Evolutionary conservation across 2,797 vertebrate species (phyloP), one percentile per base, ranked within the genome.

Genomic region (Etheostoma nigrum): DNA sequence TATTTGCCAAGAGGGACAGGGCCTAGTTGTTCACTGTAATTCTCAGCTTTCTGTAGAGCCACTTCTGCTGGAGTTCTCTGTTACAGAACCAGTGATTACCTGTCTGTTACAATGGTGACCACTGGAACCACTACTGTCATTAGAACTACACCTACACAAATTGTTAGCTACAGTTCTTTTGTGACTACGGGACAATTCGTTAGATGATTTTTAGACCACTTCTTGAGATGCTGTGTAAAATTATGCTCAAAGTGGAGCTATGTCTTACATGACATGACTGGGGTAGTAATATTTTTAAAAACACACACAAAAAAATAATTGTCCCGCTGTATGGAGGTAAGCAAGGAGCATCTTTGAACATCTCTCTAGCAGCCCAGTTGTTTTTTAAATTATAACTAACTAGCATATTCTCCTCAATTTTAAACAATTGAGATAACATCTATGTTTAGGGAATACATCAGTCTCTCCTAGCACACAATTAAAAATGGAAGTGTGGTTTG

Each of bases 21-120:
- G 53, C 63, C 72, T 57, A 27, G 53, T 67, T 60, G 59, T 74
- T 52, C 73, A 67, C 30, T 72, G 36, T 45, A 55, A 30, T 72
- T 78, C 64, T 60, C 47, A 23, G 33, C 33, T 30, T 58, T 62
- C n/a, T 36, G 13, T 11, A 48, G 36, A 74, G 25, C 25, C 12
- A 23, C 21, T 36, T 54, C 57, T 49, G 49, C 14, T 61, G 27
- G 1, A 18, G 40, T 12, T 61, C 42, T 36, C 15, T 48, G n/a
- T 30, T 23, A 6, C 14, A 60, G n/a, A 27, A 23, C 33, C 33
- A 30, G 19, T 18, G 21, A 48, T 21, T 59, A 53, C 10, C 21
- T 30, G 18, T 64, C 27, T 30, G 5, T 52, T 58, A 40, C 9
- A 58, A 3, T 47, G 25, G 25, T 48, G n/a, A 19, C 21, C 18